These are phyloP conservation scores for Chloromyia formosa DNA, from an alignment of 2,888 invertebrate species.

Conservation along the genomic window DNA sequence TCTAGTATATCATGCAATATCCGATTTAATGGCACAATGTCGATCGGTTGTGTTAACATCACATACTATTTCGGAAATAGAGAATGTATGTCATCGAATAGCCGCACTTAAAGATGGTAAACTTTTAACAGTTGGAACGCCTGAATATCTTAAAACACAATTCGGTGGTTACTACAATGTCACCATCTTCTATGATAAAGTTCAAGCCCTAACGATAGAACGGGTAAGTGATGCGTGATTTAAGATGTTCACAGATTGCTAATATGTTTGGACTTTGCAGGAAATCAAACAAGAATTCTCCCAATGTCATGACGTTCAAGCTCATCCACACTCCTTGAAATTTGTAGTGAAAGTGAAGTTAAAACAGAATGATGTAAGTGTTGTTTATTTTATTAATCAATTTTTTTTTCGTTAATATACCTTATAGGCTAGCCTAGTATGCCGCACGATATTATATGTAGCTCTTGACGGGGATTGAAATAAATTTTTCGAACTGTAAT, in stretches of 20 bases:
- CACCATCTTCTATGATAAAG: conserved; percentile 59
- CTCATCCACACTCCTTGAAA: conserved; percentile 59
- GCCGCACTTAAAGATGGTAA: conserved; percentile 62
- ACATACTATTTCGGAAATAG: conserved; percentile 63
- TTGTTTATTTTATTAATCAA: no score
- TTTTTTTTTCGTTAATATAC: no score
- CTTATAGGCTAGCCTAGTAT: no score
- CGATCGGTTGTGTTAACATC: conserved; percentile 63
- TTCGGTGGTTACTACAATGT: conserved; percentile 62
- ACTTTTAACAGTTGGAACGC: conserved; percentile 60
- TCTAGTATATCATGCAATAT: conserved; percentile 61
- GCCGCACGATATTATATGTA: no score
- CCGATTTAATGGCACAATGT: conserved; percentile 57
- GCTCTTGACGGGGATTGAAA: no score
- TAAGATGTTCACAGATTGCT: neutral
- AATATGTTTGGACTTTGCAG: conserved; percentile 48
- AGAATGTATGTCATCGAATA: conserved; percentile 62
- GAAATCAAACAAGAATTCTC: conserved; percentile 56
- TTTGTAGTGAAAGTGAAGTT: conserved; percentile 57
- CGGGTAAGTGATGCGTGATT: conserved; percentile 51
- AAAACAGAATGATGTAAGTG: conserved; percentile 48
- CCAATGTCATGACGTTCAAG: conserved; percentile 56
- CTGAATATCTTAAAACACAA: conserved; percentile 57
- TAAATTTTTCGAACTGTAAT: no score
- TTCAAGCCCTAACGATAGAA: conserved; percentile 55